A percentile compares a stretch with the other conserved stretches of the same genome.
Evolutionary conservation across 1,140 invertebrate species (phyloP).

Genomic region (Rhopalosiphum maidis): DNA sequence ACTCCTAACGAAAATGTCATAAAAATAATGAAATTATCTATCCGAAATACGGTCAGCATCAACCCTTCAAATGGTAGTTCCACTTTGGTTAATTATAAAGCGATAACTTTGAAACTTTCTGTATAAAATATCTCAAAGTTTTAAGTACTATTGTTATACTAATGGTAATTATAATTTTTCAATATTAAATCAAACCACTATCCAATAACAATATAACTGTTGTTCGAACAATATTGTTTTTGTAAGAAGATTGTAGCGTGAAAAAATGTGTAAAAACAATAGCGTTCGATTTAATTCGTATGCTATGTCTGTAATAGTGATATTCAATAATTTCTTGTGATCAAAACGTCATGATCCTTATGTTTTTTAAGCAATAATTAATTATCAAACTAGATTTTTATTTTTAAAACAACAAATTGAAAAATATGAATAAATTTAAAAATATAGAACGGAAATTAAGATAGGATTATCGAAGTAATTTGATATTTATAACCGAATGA

Average conservation of each 20-base stretch:
- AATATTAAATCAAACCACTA: slow-evolving; percentile 9
- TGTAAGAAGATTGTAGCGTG: neutral
- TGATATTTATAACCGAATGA: neutral
- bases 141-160: neutral
- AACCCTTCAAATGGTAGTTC: neutral
- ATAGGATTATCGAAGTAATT: neutral
- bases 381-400: neutral
- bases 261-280: neutral
- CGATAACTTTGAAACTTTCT: slow-evolving; percentile 15
- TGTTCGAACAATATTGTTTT: neutral
- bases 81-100: neutral
- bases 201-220: neutral
- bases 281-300: neutral
- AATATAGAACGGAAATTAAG: neutral
- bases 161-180: neutral
- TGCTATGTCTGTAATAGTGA: neutral
- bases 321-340: neutral
- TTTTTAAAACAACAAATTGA: neutral
- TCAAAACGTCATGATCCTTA: neutral
- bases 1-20: neutral
- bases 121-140: neutral
- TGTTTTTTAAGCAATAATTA: neutral
- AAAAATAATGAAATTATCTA: neutral
- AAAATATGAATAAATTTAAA: neutral
- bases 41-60: neutral